These are phyloP conservation scores for Glyptemys insculpta DNA, from an alignment of 2,797 vertebrate species.

Conservation along the genomic window DNA sequence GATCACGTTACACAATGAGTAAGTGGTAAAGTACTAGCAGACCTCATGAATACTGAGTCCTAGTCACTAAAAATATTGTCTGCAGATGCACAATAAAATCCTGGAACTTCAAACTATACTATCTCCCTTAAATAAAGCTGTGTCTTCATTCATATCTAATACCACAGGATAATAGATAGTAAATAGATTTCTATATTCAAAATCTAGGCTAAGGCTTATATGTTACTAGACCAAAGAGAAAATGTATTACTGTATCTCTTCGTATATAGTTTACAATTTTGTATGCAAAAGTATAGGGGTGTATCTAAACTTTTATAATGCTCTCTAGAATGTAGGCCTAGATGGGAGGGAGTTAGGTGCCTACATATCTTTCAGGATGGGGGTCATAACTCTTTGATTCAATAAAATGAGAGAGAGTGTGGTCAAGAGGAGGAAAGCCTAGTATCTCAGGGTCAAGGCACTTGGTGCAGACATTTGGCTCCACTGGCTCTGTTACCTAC, in stretches of 20 bases:
- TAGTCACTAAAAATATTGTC: not conserved
- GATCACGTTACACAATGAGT: not conserved
- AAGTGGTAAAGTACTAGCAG: not conserved
- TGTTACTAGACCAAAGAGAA: not conserved
- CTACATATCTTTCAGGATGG: not conserved
- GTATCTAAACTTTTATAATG: not conserved
- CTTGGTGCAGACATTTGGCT: not conserved
- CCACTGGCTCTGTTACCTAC: not conserved
- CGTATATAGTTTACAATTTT: not conserved
- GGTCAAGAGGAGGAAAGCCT: fast-evolving
- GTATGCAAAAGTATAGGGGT: not conserved
- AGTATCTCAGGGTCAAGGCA: not conserved
- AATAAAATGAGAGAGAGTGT: not conserved
- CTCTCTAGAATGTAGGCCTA: not conserved
- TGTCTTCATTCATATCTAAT: not conserved
- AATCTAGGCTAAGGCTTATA: not conserved
- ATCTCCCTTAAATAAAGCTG: not conserved
- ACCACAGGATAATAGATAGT: not conserved
- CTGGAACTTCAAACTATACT: not conserved
- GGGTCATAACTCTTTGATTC: not conserved
- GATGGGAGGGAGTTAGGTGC: not conserved
- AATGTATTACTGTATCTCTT: not conserved
- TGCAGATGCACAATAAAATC: not conserved
- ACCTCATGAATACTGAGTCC: not conserved
- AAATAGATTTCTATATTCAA: not conserved